A percentile compares a stretch with the other conserved stretches of the same genome.
These are phyloP conservation scores for Eumaeus atala DNA, from an alignment of 1,140 invertebrate species.

Conservation along the genomic window DNA sequence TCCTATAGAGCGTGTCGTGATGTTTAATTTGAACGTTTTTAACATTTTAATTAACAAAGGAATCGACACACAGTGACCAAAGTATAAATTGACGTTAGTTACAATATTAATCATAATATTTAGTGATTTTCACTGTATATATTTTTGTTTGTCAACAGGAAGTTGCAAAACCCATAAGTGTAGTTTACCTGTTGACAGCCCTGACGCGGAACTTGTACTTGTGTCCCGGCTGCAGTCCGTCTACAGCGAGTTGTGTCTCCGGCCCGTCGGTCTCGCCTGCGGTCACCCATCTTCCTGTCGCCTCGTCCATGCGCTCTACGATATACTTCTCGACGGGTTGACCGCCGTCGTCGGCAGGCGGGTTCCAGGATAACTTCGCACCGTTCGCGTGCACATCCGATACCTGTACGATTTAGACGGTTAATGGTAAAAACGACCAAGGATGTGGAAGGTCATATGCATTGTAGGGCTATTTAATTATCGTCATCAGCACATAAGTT, in stretches of 20 bases:
- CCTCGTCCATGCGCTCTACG: constrained; percentile 95
- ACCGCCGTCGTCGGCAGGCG: constrained; percentile 92
- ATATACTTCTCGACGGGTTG: constrained; percentile 93
- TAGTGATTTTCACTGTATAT: too few relatives aligned
- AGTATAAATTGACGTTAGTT: background rate
- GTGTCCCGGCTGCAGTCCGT: constrained; percentile 89
- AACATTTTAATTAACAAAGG: background rate
- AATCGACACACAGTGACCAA: too few relatives aligned
- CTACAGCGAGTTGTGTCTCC: constrained; percentile 81
- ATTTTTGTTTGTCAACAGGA: background rate
- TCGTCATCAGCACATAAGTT: background rate
- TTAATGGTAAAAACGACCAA: background rate
- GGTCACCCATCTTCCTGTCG: constrained; percentile 93
- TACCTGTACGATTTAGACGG: constrained; percentile 54
- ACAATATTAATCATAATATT: too few relatives aligned
- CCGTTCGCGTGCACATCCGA: constrained; percentile 90
- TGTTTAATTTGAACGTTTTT: background rate
- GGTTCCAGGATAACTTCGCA: constrained; percentile 90
- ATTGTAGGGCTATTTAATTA: background rate
- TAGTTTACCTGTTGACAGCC: constrained; percentile 87
- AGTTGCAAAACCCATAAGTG: background rate
- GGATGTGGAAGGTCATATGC: too few relatives aligned
- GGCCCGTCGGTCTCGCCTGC: constrained; percentile 92
- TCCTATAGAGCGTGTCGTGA: too few relatives aligned
- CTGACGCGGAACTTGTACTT: constrained; percentile 97